Evolutionary conservation across 2,888 invertebrate genomes (phyloP), one percentile per base, ranked within the genome.

Genomic region (Lepidochrysops patricia): DNA sequence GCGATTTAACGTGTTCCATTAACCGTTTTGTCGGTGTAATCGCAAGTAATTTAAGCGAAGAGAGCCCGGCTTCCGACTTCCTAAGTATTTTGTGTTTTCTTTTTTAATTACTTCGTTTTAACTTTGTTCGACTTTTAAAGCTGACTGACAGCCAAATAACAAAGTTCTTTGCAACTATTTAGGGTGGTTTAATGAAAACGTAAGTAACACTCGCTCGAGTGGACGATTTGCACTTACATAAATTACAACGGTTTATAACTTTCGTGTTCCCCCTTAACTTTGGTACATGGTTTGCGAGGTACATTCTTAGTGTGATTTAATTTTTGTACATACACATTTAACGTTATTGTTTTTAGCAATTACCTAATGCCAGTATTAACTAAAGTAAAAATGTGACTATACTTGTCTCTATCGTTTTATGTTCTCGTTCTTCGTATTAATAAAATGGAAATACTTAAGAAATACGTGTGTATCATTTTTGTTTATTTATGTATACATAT

Each of bases 81-180:
- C 84, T 85, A 85, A 88, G 87, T 85, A 88, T 88, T 88, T 86
- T 88, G 86, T 86, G 85, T 87, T 88, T 87, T 87, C 87, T 87
- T 88, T 88, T 88, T 88, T 89, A 89, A 87, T 88, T 88, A 88
- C 87, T 86, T 88, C 84, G 87, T 88, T 88, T 86, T 83, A 89
- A 89, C 87, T 89, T 88, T 84, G 87, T 77, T 76, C 78, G 79
- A 80, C 80, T 84, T 86, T 85, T 84, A 87, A 87, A 84, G 83
- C 84, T 85, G 84, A 88, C 88, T 88, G 88, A 88, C 88, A 88
- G 88, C 79, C 81, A 82, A 88, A 86, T 86, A 86, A 85, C 84
- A 80, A 84, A 88, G 81, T 86, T 84, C 80, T 80, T 80, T 82
- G 78, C 79, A 87, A 89, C 85, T 88, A 87, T 87, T 84, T 82